A percentile compares a stretch with the other conserved stretches of the same genome.
Conservation (phyloP, 1,140 invertebrate genomes). For the Colletes latitarsis region DNA sequence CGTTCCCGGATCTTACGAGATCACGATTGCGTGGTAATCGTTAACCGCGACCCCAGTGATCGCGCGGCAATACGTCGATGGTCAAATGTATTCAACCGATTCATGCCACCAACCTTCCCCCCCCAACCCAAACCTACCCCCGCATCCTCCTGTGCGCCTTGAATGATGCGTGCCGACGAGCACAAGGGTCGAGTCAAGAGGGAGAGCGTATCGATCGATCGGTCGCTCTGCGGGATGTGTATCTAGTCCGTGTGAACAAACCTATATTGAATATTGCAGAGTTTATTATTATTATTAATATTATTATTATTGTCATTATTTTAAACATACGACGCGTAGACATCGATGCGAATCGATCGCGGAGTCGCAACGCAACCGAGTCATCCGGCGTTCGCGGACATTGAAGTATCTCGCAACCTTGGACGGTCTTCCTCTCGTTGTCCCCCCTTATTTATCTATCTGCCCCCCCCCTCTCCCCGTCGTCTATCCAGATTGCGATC, state of each 20-base stretch:
- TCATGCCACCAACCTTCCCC: neutral
- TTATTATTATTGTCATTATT: conserved; percentile 43
- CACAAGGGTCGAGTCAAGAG: conserved; percentile 45
- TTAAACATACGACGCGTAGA: conserved; percentile 3
- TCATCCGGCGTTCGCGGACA: neutral
- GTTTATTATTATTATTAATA: conserved; percentile 70
- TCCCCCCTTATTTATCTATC: conserved; percentile 34
- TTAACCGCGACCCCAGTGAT: conserved; percentile 30
- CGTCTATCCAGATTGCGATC: neutral
- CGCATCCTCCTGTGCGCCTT: neutral
- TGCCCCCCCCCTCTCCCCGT: neutral
- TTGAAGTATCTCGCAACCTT: neutral
- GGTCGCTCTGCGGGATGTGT: conserved; percentile 63
- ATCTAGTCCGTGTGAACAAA: conserved; percentile 79
- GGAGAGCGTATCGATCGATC: conserved; percentile 49
- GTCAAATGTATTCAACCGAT: conserved; percentile 52
- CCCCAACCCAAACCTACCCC: neutral
- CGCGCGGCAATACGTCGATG: conserved; percentile 29
- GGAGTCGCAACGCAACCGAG: conserved; percentile 9
- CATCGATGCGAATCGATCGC: conserved; percentile 1
- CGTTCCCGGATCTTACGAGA: neutral
- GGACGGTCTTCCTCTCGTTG: conserved; percentile 20
- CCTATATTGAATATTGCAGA: conserved; percentile 76
- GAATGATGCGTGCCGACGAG: conserved; percentile 4
- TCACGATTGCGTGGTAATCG: conserved; percentile 13